A percentile compares a stretch with the other conserved stretches of the same genome.
Evolutionary conservation across 2,113 vertebrate species (phyloP).

Genomic region (Delphinapterus leucas): DNA sequence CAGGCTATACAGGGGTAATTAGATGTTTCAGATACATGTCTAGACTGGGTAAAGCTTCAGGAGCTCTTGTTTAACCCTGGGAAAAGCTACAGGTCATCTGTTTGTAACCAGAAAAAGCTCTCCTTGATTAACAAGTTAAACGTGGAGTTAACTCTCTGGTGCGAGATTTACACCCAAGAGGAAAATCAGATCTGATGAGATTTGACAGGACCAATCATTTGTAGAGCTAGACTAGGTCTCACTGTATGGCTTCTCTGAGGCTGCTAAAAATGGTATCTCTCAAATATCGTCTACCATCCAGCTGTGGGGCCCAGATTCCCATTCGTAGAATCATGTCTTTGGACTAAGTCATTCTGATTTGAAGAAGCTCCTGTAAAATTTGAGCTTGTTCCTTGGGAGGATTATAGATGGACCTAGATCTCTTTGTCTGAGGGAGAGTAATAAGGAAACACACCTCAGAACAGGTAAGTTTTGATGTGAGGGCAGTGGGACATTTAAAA

Average conservation of each 20-base stretch:
- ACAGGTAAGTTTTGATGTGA: background rate
- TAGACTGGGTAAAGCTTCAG: conserved; percentile 55
- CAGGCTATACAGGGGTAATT: conserved; percentile 13
- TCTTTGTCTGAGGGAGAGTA: background rate
- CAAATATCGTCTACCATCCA: background rate
- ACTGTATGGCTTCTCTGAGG: background rate
- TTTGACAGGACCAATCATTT: background rate
- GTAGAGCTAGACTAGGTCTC: background rate
- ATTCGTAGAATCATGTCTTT: background rate
- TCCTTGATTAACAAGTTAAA: conserved; percentile 19
- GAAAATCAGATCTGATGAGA: conserved; percentile 34
- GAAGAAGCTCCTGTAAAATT: background rate
- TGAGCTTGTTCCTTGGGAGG: background rate
- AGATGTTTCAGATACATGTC: conserved; percentile 55
- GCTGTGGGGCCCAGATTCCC: background rate
- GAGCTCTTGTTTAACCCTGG: conserved; percentile 51
- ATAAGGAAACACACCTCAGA: background rate
- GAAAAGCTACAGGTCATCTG: conserved; percentile 18
- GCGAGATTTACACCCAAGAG: background rate
- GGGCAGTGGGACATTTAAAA: background rate
- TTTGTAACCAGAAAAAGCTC: conserved; percentile 32
- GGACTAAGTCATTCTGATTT: background rate
- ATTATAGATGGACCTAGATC: background rate
- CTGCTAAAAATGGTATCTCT: background rate
- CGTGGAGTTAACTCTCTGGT: background rate